Evolutionary conservation across 2,797 vertebrate genomes (phyloP).

Genomic region (Pseudochaenichthys georgianus): DNA sequence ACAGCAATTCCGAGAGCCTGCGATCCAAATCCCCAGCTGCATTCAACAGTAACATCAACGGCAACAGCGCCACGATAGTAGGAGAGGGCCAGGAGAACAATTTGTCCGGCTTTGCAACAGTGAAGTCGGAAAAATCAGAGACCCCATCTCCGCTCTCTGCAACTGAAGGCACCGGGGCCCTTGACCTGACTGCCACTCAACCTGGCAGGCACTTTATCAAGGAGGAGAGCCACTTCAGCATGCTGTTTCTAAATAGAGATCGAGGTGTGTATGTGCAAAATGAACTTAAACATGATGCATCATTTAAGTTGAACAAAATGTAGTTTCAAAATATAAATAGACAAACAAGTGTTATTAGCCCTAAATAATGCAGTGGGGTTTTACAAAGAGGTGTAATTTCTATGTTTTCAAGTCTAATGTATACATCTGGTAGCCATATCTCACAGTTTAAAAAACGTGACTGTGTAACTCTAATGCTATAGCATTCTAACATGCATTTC

Average conservation of each 20-base stretch:
- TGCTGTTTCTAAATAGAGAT: slow-evolving; percentile 97
- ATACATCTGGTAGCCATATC: background rate
- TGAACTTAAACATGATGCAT: background rate
- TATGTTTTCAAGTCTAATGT: background rate
- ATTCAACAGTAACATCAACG: slow-evolving; percentile 79
- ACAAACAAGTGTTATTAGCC: too few species aligned
- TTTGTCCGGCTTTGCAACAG: slow-evolving; percentile 82
- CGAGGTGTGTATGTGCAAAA: slow-evolving; percentile 93
- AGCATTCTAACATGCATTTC: background rate
- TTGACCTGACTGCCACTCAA: slow-evolving; percentile 96
- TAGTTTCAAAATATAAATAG: too few species aligned
- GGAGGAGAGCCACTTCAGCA: slow-evolving; percentile 97
- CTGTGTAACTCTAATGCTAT: background rate
- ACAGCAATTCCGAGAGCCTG: slow-evolving; percentile 93
- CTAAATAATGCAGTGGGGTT: background rate
- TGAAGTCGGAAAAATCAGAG: slow-evolving; percentile 97
- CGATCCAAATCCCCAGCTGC: slow-evolving; percentile 91
- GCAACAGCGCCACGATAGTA: slow-evolving; percentile 66
- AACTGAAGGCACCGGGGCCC: slow-evolving; percentile 91
- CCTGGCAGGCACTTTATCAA: slow-evolving; percentile 91
- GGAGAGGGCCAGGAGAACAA: slow-evolving; percentile 89
- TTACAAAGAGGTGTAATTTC: background rate
- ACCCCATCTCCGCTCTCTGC: slow-evolving; percentile 89
- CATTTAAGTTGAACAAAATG: too few species aligned
- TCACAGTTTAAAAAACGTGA: background rate